A percentile compares a stretch with the other conserved stretches of the same genome.
These are phyloP conservation scores for Apamea sordens DNA, from an alignment of 2,888 invertebrate species.

Conservation along the genomic window DNA sequence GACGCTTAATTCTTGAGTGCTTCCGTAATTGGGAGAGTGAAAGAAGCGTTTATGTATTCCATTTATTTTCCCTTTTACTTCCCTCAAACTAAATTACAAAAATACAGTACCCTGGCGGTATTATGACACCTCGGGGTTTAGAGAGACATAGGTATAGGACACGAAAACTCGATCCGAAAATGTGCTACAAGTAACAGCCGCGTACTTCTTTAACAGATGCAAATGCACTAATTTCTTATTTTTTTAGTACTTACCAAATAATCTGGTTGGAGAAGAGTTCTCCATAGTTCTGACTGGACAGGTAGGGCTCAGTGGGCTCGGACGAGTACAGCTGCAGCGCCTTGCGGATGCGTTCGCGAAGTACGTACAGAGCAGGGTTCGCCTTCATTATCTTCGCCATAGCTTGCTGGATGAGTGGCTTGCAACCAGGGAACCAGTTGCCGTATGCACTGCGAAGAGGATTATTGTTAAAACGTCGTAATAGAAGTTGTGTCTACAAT, in stretches of 20 bases:
- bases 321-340: slow-evolving; percentile 99
- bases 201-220: no score
- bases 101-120: not conserved
- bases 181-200: no score
- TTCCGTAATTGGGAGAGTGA: not conserved
- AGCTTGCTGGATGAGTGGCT: slow-evolving; percentile 99
- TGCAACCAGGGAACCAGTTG: slow-evolving; percentile 99
- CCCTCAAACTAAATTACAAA: not conserved
- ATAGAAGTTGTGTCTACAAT: not conserved
- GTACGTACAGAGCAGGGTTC: slow-evolving; percentile 99
- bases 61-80: not conserved
- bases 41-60: not conserved
- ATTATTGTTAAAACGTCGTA: not conserved
- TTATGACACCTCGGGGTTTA: not conserved
- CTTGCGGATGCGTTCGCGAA: slow-evolving; percentile 99
- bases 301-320: slow-evolving; percentile 99
- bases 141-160: not conserved
- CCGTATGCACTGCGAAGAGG: slow-evolving; percentile 95
- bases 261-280: slow-evolving; percentile 99
- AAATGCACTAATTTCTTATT: not conserved
- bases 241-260: slow-evolving; percentile 94
- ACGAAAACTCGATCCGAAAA: not conserved
- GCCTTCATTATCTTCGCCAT: slow-evolving; percentile 99
- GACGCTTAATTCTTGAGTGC: not conserved
- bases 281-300: slow-evolving; percentile 99